Base-by-base conservation (phyloP, 1,140 invertebrate genomes). In the Andricus grossulariae region DNA sequence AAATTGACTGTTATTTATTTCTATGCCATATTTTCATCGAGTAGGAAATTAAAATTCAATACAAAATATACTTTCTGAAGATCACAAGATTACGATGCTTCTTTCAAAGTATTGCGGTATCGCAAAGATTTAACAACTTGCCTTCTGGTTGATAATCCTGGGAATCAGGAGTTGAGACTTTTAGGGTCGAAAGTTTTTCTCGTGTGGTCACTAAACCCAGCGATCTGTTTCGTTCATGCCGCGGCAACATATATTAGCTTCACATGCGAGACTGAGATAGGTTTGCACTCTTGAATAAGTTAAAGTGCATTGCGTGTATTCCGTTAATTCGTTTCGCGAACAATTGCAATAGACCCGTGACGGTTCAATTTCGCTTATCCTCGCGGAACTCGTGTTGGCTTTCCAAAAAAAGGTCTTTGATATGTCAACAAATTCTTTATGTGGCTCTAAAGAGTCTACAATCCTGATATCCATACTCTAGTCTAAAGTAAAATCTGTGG, bases 301-400 rank as follows among this genome's bases (percentile, higher is more conserved):
- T 87, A 82, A 89, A 87, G 86, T 85, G 86, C 84, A 86, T 90
- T 86, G 89, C 89, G 87, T 91, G 90, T 80, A 75, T 77, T 73
- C 82, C 80, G 86, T 89, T 87, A 89, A 90, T 90, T 90, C 85
- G 84, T 90, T 89, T 89, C 81, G 79, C 78, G 88, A 87, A 89
- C 88, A 89, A 89, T 89, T 87, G 89, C 86, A 81, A 82, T 84
- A 72, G 80, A 75, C 85, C 85, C 86, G 83, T 85, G 85, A 90
- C 86, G 89, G 82, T 81, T 90, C 86, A 90, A 90, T 90, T 52
- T 60, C 49, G 71, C 74, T 76, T 76, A 74, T 76, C 73, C 60
- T 74, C 32, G 21, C 16, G 60, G 60, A 80, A 76, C 76, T 80
- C 73, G 71, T 76, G 73, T 71, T 60, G 73, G 49, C 71, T 74